phyloP scores from a whole-genome alignment of 1,140 invertebrate genomes.

The Bombus waltoni region DNA sequence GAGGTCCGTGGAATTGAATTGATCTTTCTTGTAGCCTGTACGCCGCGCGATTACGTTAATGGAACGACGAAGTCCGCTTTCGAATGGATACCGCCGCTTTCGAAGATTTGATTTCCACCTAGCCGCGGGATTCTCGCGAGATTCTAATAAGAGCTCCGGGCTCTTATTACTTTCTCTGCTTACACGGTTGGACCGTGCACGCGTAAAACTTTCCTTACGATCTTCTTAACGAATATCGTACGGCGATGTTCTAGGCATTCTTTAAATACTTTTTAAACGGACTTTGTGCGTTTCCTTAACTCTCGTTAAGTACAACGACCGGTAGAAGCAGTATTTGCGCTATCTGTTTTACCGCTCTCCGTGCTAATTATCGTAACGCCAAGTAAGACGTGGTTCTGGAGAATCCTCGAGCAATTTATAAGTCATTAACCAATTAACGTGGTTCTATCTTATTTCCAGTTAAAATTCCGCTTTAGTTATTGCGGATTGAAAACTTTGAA shows the following conservation, averaged over 20 bases:
- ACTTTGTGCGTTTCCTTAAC: too few relatives aligned
- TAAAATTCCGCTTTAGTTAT: background rate
- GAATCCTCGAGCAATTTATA: too few relatives aligned
- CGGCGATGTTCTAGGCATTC: too few relatives aligned
- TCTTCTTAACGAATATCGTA: background rate
- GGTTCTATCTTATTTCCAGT: too few relatives aligned
- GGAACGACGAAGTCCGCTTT: background rate
- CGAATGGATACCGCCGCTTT: background rate
- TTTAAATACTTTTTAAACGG: too few relatives aligned
- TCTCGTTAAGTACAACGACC: too few relatives aligned
- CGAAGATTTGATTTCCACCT: slow-evolving; percentile 17
- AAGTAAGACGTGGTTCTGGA: too few relatives aligned
- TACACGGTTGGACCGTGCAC: background rate
- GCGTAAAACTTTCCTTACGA: background rate
- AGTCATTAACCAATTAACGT: background rate
- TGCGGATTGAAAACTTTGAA: background rate
- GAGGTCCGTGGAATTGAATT: slow-evolving; percentile 30
- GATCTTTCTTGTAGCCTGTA: slow-evolving; percentile 25
- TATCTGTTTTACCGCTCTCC: too few relatives aligned
- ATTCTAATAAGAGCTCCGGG: background rate
- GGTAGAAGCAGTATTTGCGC: too few relatives aligned
- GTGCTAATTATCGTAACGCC: too few relatives aligned
- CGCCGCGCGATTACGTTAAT: slow-evolving; percentile 46
- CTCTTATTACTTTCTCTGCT: background rate
- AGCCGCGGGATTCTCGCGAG: background rate